These are phyloP conservation scores for Drymodes brunneopygia DNA, from an alignment of 2,113 vertebrate species.

Conservation along the genomic window DNA sequence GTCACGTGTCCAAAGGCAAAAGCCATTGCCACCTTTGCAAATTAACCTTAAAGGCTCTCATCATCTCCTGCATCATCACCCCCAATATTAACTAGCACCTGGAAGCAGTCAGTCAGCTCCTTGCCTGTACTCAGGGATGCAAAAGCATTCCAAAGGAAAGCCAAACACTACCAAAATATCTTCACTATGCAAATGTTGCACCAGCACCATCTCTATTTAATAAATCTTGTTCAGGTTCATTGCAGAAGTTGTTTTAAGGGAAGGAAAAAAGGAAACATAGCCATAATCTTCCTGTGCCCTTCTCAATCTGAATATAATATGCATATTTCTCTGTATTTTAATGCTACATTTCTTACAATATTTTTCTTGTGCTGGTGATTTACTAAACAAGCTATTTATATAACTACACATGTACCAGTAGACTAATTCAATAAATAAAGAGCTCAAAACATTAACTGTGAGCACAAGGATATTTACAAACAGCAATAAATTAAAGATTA, in stretches of 20 bases:
- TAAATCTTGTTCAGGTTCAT: background rate
- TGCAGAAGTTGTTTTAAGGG: background rate
- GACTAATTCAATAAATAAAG: conserved; percentile 49
- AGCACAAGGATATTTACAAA: conserved; percentile 51
- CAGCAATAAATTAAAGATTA: conserved; percentile 49
- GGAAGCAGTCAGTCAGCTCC: background rate
- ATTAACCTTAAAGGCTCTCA: background rate
- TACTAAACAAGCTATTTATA: background rate
- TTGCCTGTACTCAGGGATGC: background rate
- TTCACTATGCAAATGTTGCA: background rate
- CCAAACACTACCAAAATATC: background rate
- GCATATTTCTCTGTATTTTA: background rate
- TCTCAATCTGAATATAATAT: background rate
- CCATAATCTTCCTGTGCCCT: background rate
- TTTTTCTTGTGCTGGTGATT: background rate
- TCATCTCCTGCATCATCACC: background rate
- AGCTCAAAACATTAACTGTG: background rate
- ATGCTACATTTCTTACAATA: background rate
- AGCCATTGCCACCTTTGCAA: background rate
- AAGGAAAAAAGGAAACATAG: background rate
- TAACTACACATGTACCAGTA: background rate
- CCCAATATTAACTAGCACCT: rapidly evolving
- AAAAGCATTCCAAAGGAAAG: background rate
- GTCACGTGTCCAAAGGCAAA: background rate
- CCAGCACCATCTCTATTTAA: background rate